Evolutionary conservation across 2,113 vertebrate species (phyloP), one percentile per base, ranked within the genome.

Genomic region (Pelecanoides urinatrix): DNA sequence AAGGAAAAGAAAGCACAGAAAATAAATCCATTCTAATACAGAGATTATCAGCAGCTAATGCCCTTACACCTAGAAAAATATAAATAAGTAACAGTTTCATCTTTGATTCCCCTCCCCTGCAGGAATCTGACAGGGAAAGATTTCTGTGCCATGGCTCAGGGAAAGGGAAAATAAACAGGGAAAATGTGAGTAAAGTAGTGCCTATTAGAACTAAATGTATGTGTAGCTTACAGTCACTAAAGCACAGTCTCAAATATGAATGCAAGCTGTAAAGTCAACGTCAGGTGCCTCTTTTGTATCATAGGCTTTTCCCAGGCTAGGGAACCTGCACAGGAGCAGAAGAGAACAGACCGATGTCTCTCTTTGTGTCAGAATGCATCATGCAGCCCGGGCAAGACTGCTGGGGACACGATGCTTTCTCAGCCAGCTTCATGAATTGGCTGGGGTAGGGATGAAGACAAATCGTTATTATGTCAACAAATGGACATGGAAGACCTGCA

Each of bases 241-340:
- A 94, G 67, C 95, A 95, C 95, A 96, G 80, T 75, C 56, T 91
- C 68, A 75, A 78, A 72, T 70, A 45, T 0, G 20, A 91, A 78
- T 92, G 30, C 73, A 86, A 89, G 79, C 94, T 72, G 42, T 74
- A 66, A 77, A 90, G 78, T 67, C 88, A 40, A 32, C 2, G 14
- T 81, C 83, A 87, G 77, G 58, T 87, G 40, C 83, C 89, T 95
- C 83, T 96, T 88, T 49, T 86, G 45, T 92, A n/a, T 65, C 56
- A 34, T 6, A 65, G 72, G 23, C 38, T 63, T 90, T 83, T 65
- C 66, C 52, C 83, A 92, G 73, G 67, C 45, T 50, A 53, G 77
- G 38, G 77, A 74, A 49, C 52, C 55, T 70, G 67, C 50, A 44
- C 23, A 63, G n/a, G 44, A 79, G 45, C 62, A 65, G 62, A 65